These are phyloP conservation scores for Perccottus glenii DNA, from an alignment of 2,113 vertebrate genomes.

Conservation along the genomic window DNA sequence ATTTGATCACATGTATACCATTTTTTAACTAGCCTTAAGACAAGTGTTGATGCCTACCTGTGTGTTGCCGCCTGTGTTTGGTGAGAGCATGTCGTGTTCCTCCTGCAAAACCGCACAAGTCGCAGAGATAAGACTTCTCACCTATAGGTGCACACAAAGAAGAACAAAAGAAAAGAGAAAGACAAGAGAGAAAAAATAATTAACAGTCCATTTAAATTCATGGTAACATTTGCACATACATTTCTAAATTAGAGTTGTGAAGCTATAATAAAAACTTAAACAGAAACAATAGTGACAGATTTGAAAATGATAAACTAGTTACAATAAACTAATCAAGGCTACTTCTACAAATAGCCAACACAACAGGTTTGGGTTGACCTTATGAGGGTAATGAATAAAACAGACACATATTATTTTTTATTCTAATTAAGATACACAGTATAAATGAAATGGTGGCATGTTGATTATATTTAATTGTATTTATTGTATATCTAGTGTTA, in stretches of 20 bases:
- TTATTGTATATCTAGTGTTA: not conserved
- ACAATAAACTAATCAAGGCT: too few species aligned
- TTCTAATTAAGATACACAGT: constrained; percentile 1
- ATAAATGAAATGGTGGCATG: not conserved
- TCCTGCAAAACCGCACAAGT: constrained; percentile 97
- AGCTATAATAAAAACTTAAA: too few species aligned
- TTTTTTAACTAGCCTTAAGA: not conserved
- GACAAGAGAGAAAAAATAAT: not conserved
- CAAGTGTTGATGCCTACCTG: constrained; percentile 79
- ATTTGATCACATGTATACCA: too few species aligned
- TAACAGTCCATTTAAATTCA: too few species aligned
- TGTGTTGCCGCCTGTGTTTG: constrained; percentile 97
- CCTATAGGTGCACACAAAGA: constrained; percentile 87
- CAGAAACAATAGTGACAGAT: too few species aligned
- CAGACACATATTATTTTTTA: not conserved
- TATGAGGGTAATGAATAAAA: too few species aligned
- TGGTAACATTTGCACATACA: too few species aligned
- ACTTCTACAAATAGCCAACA: too few species aligned
- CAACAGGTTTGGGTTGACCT: too few species aligned
- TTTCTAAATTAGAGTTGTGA: too few species aligned
- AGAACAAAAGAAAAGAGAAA: constrained; percentile 12
- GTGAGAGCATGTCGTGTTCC: constrained; percentile 97
- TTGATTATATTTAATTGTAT: too few species aligned
- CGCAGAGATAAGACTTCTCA: constrained; percentile 98
- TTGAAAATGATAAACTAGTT: too few species aligned